A percentile compares a stretch with the other conserved stretches of the same genome.
Conservation (phyloP, 2,113 vertebrate species). For the Speoplatyrhinus poulsoni region DNA sequence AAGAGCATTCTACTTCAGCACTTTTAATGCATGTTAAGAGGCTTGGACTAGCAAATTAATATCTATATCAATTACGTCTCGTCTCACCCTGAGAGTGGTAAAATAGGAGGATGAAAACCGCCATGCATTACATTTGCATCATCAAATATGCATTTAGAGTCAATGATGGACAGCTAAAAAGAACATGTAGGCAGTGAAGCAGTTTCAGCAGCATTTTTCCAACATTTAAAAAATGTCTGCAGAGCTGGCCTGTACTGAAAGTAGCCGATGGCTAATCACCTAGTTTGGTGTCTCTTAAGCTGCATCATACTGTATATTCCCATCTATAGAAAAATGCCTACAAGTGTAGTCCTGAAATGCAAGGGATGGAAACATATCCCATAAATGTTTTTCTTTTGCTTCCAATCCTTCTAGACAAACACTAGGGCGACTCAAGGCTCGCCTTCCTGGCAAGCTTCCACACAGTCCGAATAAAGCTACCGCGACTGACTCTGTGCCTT, state of each 20-base stretch:
- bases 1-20: constrained; percentile 49
- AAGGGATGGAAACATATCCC: constrained; percentile 30
- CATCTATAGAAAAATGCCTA: constrained; percentile 28
- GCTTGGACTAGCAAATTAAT: constrained; percentile 56
- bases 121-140: constrained; percentile 35
- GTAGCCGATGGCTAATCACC: too few species aligned
- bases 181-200: constrained; percentile 10
- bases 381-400: background rate
- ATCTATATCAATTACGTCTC: constrained; percentile 61
- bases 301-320: constrained; percentile 20
- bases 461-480: constrained; percentile 44
- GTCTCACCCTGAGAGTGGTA: constrained; percentile 42
- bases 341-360: constrained; percentile 31
- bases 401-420: constrained; percentile 27
- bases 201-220: constrained; percentile 21
- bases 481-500: background rate
- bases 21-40: constrained; percentile 60
- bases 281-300: background rate
- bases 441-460: constrained; percentile 43
- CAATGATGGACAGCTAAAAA: constrained; percentile 25
- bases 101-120: constrained; percentile 38
- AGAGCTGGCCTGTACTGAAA: background rate
- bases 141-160: constrained; percentile 56
- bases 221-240: background rate
- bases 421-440: constrained; percentile 1